phyloP scores from a whole-genome alignment of 2,888 invertebrate species.

The Andrena camellia region DNA sequence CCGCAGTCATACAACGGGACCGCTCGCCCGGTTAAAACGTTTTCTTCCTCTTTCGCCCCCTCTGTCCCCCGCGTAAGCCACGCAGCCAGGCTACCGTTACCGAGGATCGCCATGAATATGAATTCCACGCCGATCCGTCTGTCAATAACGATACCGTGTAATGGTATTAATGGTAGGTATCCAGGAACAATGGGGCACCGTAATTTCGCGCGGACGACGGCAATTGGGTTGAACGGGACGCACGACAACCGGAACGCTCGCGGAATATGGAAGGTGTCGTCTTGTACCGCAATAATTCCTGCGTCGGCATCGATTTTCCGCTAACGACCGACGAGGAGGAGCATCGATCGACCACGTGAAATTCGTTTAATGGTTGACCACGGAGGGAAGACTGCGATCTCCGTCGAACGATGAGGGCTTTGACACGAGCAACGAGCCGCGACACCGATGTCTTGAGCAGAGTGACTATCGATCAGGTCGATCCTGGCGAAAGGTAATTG shows the following conservation, averaged over 20 bases:
- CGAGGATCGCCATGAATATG: conserved; percentile 59
- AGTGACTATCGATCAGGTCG: conserved; percentile 13
- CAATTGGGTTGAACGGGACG: conserved; percentile 35
- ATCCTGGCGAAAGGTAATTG: conserved; percentile 34
- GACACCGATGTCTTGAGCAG: conserved; percentile 11
- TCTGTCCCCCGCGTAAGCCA: neutral
- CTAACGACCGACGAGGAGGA: neutral
- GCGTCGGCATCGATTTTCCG: conserved; percentile 19
- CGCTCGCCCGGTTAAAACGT: conserved; percentile 6
- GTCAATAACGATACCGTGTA: conserved; percentile 65
- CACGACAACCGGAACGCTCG: conserved; percentile 45
- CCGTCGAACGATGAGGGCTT: conserved; percentile 18
- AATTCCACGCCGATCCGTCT: conserved; percentile 50
- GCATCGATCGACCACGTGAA: conserved; percentile 3
- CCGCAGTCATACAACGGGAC: neutral
- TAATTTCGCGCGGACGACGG: conserved; percentile 54
- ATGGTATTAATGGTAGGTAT: conserved; percentile 65
- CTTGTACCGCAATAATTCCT: conserved; percentile 39
- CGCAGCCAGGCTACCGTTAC: conserved; percentile 34
- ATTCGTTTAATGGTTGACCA: conserved; percentile 9
- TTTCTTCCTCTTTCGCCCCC: conserved; percentile 13
- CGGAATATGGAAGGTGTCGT: conserved; percentile 55
- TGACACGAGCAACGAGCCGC: conserved; percentile 23
- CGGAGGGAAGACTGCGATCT: neutral
- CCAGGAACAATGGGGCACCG: conserved; percentile 55